Conservation (phyloP, 2,113 vertebrate species). For the Phoenicopterus ruber region DNA sequence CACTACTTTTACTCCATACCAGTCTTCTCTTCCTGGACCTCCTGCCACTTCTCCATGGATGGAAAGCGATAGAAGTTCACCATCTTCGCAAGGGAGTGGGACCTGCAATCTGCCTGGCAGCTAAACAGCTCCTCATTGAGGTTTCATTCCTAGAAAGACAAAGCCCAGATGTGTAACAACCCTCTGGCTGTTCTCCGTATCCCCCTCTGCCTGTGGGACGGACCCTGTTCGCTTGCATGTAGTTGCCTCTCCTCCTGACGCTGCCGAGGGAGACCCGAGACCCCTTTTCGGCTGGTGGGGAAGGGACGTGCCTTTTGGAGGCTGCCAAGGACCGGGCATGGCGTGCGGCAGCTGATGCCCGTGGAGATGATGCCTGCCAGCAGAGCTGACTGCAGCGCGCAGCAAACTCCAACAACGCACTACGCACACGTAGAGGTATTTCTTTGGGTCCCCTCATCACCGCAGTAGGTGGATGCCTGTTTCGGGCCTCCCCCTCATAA, state of each 20-base stretch:
- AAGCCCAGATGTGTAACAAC: neutral
- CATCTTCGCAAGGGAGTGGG: neutral
- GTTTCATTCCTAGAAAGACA: neutral
- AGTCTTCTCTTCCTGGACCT: neutral
- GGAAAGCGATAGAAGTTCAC: accelerated
- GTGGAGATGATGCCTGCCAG: neutral
- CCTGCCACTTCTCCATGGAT: neutral
- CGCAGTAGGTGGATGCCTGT: neutral
- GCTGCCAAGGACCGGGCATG: neutral
- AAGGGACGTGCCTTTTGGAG: neutral
- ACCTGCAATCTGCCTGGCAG: neutral
- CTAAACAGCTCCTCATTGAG: neutral
- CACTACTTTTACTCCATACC: neutral
- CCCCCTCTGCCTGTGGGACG: accelerated
- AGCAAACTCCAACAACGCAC: accelerated
- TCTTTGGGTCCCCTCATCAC: neutral
- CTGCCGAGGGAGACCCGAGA: neutral
- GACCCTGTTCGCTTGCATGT: accelerated
- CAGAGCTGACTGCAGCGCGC: neutral
- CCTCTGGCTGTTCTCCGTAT: neutral
- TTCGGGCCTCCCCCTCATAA: neutral
- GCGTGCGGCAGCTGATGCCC: neutral
- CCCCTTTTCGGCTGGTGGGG: neutral
- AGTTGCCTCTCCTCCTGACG: neutral
- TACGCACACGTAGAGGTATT: accelerated